Evolutionary conservation across 2,797 vertebrate species (phyloP).

Genomic region (Microcaecilia unicolor): DNA sequence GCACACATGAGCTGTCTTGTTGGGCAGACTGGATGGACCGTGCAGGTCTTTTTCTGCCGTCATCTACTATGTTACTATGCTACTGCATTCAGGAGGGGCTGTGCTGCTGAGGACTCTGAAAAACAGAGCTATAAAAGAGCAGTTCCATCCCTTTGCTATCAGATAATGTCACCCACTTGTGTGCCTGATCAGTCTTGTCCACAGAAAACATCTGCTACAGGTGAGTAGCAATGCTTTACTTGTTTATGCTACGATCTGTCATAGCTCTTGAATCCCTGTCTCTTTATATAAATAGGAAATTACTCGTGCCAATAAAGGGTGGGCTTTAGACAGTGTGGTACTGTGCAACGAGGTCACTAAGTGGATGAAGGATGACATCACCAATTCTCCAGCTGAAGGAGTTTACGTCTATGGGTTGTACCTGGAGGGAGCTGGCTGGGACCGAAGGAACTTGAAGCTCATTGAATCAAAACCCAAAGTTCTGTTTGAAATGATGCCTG

Average conservation of each 20-base stretch:
- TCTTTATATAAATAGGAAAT: constrained; percentile 66
- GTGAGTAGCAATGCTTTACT: too few species aligned
- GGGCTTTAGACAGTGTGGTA: constrained; percentile 86
- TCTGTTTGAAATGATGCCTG: constrained; percentile 85
- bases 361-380: constrained; percentile 89
- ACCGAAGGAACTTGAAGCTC: constrained; percentile 75
- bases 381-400: constrained; percentile 71
- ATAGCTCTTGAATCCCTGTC: neutral
- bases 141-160: too few species aligned
- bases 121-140: too few species aligned
- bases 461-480: constrained; percentile 86
- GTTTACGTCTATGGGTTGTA: constrained; percentile 87
- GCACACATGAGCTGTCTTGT: too few species aligned
- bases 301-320: constrained; percentile 83
- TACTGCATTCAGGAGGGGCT: too few species aligned
- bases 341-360: constrained; percentile 86
- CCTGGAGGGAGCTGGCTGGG: constrained; percentile 91
- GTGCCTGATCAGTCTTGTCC: too few species aligned
- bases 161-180: too few species aligned
- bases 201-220: too few species aligned
- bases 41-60: too few species aligned
- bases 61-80: too few species aligned
- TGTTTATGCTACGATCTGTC: neutral
- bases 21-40: too few species aligned
- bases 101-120: too few species aligned